Base-by-base conservation (phyloP, 2,797 vertebrate genomes). In the Paedocypris micromegethes region DNA sequence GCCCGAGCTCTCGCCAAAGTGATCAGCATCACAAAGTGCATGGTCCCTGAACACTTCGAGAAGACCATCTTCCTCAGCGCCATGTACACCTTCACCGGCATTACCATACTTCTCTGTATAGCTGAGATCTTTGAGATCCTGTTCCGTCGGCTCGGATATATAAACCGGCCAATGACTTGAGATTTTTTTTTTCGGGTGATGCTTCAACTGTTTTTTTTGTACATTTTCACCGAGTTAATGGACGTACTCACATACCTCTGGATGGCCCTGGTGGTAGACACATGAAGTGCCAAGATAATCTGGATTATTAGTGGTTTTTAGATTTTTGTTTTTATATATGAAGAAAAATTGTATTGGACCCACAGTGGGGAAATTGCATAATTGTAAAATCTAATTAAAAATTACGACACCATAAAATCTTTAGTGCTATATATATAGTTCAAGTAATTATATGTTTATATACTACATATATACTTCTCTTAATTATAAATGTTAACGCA, bases 11-110 rank as follows among this genome's bases (percentile, higher is more conserved):
- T 93, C 63, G 90, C 89, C 64, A 89, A 90, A 77, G 83, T 83
- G 74, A 88, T 91, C 73, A 90, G 90, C 9, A 73, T 91, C 78
- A 91, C 88, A 8, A 90, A 80, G 75, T 93, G 92, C 79, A 91
- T 93, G 90, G 91, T 94, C 61, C 91, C 94, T 2, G 91, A 95
- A 81, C 91, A 94, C 84, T 93, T 95, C 76, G 93, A 94, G 75
- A 97, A 97, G 81, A 94, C 91, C 69, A 89, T 94, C 82, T 96
- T 95, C 82, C 91, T 93, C 77, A 92, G 92, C 70, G 92, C 91
- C 74, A 92, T 94, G 91, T 93, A 94, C 80, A 93, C 88, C 49
- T 94, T 94, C 84, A 94, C 93, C 23, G 82, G 91, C 52, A 94
- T 95, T 84, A 95, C 90, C 72, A 84, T 93, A 8, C 75, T 91